Conservation (phyloP, 2,113 vertebrate species). For the Microtus ochrogaster region DNA sequence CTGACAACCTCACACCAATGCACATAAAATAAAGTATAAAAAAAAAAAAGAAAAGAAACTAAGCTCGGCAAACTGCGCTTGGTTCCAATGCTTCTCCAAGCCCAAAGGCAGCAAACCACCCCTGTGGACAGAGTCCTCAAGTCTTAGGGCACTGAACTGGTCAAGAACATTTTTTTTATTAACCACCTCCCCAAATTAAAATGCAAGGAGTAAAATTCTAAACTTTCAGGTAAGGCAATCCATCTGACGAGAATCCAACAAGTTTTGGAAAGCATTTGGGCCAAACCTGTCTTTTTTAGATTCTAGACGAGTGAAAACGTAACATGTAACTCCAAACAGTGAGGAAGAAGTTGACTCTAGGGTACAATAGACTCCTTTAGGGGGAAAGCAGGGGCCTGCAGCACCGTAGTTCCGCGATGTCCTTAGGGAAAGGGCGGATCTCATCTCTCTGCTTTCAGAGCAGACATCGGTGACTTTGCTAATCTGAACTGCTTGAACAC, state of each 20-base stretch:
- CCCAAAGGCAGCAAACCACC: background rate
- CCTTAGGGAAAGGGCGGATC: background rate
- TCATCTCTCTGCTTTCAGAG: background rate
- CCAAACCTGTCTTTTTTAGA: background rate
- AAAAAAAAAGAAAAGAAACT: background rate
- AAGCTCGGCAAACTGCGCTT: background rate
- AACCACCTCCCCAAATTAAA: background rate
- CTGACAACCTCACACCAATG: too few relatives aligned
- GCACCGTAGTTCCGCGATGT: accelerated
- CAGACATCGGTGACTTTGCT: background rate
- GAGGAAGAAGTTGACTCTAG: background rate
- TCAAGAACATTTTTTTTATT: background rate
- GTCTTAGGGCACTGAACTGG: background rate
- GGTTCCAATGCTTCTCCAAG: background rate
- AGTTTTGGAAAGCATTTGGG: background rate
- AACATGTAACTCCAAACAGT: background rate
- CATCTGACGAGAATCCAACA: background rate
- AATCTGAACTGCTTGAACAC: background rate
- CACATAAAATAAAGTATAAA: too few relatives aligned
- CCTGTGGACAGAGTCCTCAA: background rate
- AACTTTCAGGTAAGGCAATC: background rate
- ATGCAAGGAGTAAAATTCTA: background rate
- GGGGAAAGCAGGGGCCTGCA: background rate
- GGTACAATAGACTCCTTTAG: background rate
- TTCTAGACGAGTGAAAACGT: background rate